Evolutionary conservation across 2,113 vertebrate genomes (phyloP).

Genomic region (Pedetes capensis): DNA sequence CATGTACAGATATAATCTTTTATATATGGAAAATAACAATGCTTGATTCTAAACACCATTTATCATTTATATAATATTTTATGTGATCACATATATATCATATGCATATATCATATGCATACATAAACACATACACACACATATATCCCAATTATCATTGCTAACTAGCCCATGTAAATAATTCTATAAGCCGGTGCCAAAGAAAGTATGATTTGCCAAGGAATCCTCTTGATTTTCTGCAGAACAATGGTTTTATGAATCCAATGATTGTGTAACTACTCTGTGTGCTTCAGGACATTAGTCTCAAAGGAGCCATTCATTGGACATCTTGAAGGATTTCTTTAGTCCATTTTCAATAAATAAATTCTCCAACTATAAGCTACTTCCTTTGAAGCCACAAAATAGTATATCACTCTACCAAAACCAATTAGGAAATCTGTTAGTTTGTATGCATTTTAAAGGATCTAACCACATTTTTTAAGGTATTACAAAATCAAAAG

Average conservation of each 20-base stretch:
- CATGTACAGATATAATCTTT: background rate
- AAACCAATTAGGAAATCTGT: constrained; percentile 66
- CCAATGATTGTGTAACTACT: constrained; percentile 59
- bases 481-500: constrained; percentile 66
- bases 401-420: constrained; percentile 67
- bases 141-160: constrained; percentile 63
- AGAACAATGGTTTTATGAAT: constrained; percentile 78
- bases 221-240: constrained; percentile 71
- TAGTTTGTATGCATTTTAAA: constrained; percentile 70
- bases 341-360: constrained; percentile 70
- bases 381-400: constrained; percentile 79
- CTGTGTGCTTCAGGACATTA: constrained; percentile 46
- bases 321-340: constrained; percentile 73
- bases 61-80: background rate
- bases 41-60: too few relatives aligned
- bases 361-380: constrained; percentile 76
- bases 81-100: background rate
- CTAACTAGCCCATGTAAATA: constrained; percentile 68
- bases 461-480: constrained; percentile 59
- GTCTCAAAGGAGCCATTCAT: constrained; percentile 69
- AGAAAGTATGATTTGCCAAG: constrained; percentile 69
- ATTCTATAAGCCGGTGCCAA: constrained; percentile 62
- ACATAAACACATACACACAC: background rate
- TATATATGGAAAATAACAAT: background rate
- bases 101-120: background rate